Evolutionary conservation across 2,888 invertebrate species (phyloP).

Genomic region (Odontocolon sp.): DNA sequence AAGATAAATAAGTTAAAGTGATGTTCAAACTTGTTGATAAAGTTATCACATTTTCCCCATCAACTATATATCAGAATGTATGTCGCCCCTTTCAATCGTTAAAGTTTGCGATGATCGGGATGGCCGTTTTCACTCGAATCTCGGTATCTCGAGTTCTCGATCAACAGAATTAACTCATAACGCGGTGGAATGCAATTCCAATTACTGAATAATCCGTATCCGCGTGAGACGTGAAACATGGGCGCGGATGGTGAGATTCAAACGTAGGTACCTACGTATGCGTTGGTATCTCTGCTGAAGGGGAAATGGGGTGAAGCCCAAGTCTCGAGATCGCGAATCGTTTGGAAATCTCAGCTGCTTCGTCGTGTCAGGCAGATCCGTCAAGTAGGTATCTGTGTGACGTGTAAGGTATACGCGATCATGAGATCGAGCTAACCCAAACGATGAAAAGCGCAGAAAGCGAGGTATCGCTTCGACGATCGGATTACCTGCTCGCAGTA

Average conservation of each 20-base stretch:
- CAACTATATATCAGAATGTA: not conserved
- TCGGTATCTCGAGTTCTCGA: slow-evolving; percentile 31
- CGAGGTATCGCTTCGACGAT: slow-evolving; percentile 46
- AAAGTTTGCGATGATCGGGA: not conserved
- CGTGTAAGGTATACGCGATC: slow-evolving; percentile 21
- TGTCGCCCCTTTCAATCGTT: slow-evolving; percentile 17
- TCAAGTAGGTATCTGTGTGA: slow-evolving; percentile 34
- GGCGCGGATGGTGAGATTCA: slow-evolving; percentile 45
- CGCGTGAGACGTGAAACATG: slow-evolving; percentile 41
- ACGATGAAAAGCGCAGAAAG: slow-evolving; percentile 37
- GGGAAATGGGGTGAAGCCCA: slow-evolving; percentile 15
- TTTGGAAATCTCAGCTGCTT: slow-evolving; percentile 33
- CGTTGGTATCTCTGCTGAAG: slow-evolving; percentile 4
- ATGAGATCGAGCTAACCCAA: slow-evolving; percentile 25
- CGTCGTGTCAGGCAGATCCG: slow-evolving; percentile 51
- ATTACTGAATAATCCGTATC: slow-evolving; percentile 70
- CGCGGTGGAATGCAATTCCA: slow-evolving; percentile 76
- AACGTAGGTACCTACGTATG: slow-evolving; percentile 28
- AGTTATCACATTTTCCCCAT: not conserved
- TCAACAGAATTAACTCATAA: slow-evolving; percentile 77
- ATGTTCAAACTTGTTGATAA: not conserved
- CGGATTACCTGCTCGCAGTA: slow-evolving; percentile 38
- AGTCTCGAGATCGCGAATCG: slow-evolving; percentile 38
- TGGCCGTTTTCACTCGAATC: not conserved
- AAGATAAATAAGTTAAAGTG: too few relatives aligned